Evolutionary conservation across 2,113 vertebrate species (phyloP), one percentile per base, ranked within the genome.

Genomic region (Eulemur macaco): DNA sequence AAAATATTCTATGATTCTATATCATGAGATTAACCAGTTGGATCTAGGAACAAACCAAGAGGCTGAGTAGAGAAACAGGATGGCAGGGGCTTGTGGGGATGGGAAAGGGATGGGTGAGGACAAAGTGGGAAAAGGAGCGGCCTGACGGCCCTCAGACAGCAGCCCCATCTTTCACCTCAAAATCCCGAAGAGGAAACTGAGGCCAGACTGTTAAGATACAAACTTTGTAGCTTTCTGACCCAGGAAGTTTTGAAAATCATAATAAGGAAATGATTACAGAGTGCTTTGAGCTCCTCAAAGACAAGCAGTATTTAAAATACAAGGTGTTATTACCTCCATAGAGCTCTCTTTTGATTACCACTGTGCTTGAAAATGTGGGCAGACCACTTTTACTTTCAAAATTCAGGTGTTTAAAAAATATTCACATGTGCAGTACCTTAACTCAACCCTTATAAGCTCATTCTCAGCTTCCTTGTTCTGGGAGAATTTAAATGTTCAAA

Each of bases 181-280:
- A 84, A 86, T 85, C 45, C 64, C 83, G 13, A 18, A 47, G 64
- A 93, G 34, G 93, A 97, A 97, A 97, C 91, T 85, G 94, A 98
- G 97, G 89, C 83, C 66, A 39, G 84, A 37, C 20, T 82, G 47
- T 39, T 64, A 29, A 77, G 68, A 90, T 78, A 69, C n/a, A 93
- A 97, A 96, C 95, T 96, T 98, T 81, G 66, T 98, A 96, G 97
- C 95, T 97, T 98, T 97, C 96, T 97, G 81, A 97, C 96, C 96
- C 95, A 97, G 97, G 96, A 97, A 96, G 94, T 95, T 97, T 95
- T 82, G 89, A 97, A 90, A 97, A 96, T 94, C 92, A 83, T 95
- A 97, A 94, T 96, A 97, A 97, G 87, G 81, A 97, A 97, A 97
- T 98, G 97, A 97, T 98, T 96, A 96, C 78, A 97, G 94, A 81